Evolutionary conservation across 2,113 vertebrate species (phyloP).

Genomic region (Rhabdornis inornatus): DNA sequence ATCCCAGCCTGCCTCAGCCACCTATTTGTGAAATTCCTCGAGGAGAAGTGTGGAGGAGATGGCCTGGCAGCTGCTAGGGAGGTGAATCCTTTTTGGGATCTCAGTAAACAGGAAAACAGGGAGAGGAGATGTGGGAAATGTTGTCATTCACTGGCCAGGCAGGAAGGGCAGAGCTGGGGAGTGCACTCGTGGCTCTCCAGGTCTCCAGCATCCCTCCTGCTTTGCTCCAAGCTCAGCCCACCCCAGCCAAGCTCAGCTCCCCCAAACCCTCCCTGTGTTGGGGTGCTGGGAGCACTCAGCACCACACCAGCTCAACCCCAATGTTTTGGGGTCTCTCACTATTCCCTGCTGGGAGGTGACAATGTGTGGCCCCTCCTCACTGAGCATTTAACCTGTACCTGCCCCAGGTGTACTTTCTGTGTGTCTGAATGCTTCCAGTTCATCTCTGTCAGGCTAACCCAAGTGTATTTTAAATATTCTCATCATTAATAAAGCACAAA

Average conservation of each 20-base stretch:
- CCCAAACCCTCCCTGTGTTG: neutral
- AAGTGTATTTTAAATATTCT: neutral
- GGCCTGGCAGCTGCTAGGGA: neutral
- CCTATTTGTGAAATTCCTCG: neutral
- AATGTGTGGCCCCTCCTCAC: neutral
- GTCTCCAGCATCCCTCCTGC: neutral
- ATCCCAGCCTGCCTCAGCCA: neutral
- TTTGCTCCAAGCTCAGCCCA: neutral
- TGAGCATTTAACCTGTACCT: neutral
- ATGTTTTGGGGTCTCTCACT: neutral
- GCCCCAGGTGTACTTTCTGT: neutral
- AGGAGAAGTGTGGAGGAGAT: neutral
- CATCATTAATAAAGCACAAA: neutral
- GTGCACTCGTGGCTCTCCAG: fast-evolving
- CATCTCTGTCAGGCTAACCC: neutral
- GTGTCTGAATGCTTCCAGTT: neutral
- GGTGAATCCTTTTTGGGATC: neutral
- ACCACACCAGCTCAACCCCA: neutral
- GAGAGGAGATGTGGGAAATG: neutral
- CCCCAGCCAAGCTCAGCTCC: neutral
- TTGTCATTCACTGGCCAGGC: neutral
- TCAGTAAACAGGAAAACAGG: neutral
- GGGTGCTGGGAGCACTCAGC: neutral
- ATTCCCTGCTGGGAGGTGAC: neutral
- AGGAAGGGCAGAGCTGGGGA: neutral